Base-by-base conservation (phyloP, 2,888 invertebrate genomes). In the Heliconius aoede region DNA sequence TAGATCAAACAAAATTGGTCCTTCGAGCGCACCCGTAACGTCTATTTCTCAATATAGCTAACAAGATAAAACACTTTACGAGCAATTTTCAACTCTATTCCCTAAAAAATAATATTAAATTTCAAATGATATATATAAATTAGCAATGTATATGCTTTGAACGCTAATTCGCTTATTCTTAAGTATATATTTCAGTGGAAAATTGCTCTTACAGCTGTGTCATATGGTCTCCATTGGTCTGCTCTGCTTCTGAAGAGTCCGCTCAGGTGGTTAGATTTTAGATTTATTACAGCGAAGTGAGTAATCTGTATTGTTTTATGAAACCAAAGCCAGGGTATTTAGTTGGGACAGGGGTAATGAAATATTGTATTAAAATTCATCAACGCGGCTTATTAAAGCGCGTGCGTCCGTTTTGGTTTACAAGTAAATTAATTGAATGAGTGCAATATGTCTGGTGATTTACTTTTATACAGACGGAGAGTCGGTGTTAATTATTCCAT, bases 251-350 rank as follows among this genome's bases (percentile, higher is more conserved):
- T 60, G 60, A 13, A 58, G 30, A 60, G 60, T 60, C 26, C 90
- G 91, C 92, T 90, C 93, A 93, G 93, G 92, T 93, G 93, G 91
- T 90, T 87, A 89, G 90, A 89, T 90, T 90, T 90, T 89, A 90
- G 91, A 93, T 93, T 92, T 93, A 93, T 92, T 86, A 91, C 86
- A 84, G 83, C 83, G 88, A 90, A 89, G 91, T 89, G 90, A 90
- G 89, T 91, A 90, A 91, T 91, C 88, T 88, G 80, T 80, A 80
- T 81, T 80, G 79, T 81, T 81, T 80, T 80, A 80, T 81, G 78
- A 80, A 80, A 71, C 69, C 73, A 77, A 65, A 74, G 73, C 62
- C 71, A 36, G 58, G 76, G 78, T 64, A 55, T 72, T 73, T 74
- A 77, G 80, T 71, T 60, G 69, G 58, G 73, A 74, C 46, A 58